Conservation (phyloP, 92 coral and sea anemone genomes). For the Zoanthus sociatus region DNA sequence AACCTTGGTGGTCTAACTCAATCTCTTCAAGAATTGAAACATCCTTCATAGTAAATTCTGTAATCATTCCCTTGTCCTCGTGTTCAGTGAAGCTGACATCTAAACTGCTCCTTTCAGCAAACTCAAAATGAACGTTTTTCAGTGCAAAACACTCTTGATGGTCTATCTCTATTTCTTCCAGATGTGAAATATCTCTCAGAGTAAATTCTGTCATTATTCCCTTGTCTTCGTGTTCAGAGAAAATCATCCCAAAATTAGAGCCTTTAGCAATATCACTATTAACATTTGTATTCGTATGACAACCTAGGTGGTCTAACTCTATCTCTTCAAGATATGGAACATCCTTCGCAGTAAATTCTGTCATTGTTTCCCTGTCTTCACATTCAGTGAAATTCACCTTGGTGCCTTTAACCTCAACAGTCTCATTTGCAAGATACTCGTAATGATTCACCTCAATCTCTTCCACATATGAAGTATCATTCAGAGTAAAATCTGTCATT, state of each 20-base stretch:
- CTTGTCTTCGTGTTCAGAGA: background rate
- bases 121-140: background rate
- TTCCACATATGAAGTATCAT: conserved; percentile 55
- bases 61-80: conserved; percentile 63
- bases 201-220: conserved; percentile 54
- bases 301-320: conserved; percentile 19
- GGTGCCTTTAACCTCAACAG: background rate
- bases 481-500: conserved; percentile 66
- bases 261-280: background rate
- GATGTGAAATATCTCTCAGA: conserved; percentile 1
- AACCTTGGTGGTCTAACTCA: too few species aligned
- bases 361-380: conserved; percentile 58
- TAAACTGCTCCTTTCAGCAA: background rate
- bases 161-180: conserved; percentile 53
- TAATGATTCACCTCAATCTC: conserved; percentile 18
- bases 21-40: conserved; percentile 72
- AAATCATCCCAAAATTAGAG: background rate
- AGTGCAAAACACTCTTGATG: background rate
- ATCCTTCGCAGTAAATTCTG: conserved; percentile 68
- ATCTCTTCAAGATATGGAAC: conserved; percentile 64
- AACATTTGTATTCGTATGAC: background rate
- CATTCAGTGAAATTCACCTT: conserved; percentile 6
- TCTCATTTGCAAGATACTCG: background rate
- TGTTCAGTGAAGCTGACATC: background rate
- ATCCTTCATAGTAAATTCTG: conserved; percentile 75